Conservation (phyloP, 2,113 vertebrate species). For the Oncorhynchus keta region DNA sequence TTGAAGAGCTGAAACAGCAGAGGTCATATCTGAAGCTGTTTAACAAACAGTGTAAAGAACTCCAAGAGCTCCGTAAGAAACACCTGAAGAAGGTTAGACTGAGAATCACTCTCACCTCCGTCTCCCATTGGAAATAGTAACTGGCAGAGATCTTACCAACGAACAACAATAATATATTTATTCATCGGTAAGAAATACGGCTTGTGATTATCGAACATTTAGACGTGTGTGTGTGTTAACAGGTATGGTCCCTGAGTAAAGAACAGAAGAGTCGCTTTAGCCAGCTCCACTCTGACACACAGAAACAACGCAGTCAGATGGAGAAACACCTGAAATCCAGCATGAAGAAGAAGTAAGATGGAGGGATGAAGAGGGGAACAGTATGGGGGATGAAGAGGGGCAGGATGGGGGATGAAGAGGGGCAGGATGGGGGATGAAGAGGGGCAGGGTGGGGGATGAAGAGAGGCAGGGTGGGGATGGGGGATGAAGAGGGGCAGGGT, state of each 20-base stretch:
- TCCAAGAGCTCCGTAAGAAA: conserved; percentile 82
- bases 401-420: too few relatives aligned
- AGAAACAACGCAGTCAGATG: conserved; percentile 70
- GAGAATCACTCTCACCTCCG: neutral
- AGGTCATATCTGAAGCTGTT: conserved; percentile 78
- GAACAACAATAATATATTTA: too few relatives aligned
- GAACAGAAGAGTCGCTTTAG: conserved; percentile 70
- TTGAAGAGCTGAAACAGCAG: conserved; percentile 79
- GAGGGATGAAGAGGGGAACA: neutral
- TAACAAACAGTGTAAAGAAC: conserved; percentile 81
- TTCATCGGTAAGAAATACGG: too few relatives aligned
- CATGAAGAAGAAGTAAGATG: conserved; percentile 70
- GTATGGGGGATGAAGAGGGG: too few relatives aligned
- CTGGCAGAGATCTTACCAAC: too few relatives aligned
- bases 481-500: too few relatives aligned
- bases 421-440: too few relatives aligned
- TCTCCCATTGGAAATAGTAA: too few relatives aligned
- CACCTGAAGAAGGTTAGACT: conserved; percentile 76
- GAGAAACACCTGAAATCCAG: conserved; percentile 69
- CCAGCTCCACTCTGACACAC: conserved; percentile 66
- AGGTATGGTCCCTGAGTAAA: conserved; percentile 77
- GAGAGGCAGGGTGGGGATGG: too few relatives aligned
- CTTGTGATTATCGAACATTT: too few relatives aligned
- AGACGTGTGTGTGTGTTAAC: conserved; percentile 3
- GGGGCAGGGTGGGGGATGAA: too few relatives aligned